Percentiles rank a stretch among this genome's conserved stretches.
Evolutionary conservation across 2,888 invertebrate genomes (phyloP).

Genomic region (Dynastes grantii): DNA sequence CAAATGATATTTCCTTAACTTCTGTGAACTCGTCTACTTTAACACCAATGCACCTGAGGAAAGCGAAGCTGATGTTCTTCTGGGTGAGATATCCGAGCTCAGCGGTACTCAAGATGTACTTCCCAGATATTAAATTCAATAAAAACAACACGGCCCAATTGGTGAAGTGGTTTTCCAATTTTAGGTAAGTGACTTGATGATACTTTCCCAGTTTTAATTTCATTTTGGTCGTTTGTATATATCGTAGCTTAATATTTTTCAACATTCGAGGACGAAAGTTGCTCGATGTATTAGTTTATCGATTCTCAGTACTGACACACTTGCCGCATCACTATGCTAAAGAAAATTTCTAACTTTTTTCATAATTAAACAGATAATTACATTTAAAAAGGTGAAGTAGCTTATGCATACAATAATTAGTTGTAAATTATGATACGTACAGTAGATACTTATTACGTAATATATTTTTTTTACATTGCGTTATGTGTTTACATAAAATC

Average conservation of each 20-base stretch:
- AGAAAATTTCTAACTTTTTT: too few species aligned
- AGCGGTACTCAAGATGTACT: constrained; percentile 99
- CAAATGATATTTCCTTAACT: constrained; percentile 81
- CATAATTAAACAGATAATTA: too few species aligned
- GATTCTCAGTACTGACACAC: not conserved
- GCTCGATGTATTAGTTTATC: constrained; percentile 9
- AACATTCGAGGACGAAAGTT: too few species aligned
- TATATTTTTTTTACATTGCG: too few species aligned
- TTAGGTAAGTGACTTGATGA: constrained; percentile 84
- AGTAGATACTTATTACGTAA: too few species aligned
- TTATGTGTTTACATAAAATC: too few species aligned
- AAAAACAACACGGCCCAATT: constrained; percentile 99
- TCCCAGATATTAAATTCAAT: constrained; percentile 99
- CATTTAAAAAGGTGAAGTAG: too few species aligned
- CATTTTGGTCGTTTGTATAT: constrained; percentile 25
- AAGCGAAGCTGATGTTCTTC: constrained; percentile 99
- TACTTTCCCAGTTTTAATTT: constrained; percentile 31
- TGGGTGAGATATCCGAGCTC: constrained; percentile 99
- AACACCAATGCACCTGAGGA: constrained; percentile 99
- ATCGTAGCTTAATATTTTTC: too few species aligned
- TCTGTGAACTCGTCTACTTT: constrained; percentile 94
- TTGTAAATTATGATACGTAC: too few species aligned
- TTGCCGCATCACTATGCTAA: too few species aligned
- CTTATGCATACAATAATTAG: too few species aligned
- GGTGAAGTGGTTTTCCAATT: constrained; percentile 99